Base-by-base conservation (phyloP, 2,797 vertebrate genomes). In the Lerista edwardsae region DNA sequence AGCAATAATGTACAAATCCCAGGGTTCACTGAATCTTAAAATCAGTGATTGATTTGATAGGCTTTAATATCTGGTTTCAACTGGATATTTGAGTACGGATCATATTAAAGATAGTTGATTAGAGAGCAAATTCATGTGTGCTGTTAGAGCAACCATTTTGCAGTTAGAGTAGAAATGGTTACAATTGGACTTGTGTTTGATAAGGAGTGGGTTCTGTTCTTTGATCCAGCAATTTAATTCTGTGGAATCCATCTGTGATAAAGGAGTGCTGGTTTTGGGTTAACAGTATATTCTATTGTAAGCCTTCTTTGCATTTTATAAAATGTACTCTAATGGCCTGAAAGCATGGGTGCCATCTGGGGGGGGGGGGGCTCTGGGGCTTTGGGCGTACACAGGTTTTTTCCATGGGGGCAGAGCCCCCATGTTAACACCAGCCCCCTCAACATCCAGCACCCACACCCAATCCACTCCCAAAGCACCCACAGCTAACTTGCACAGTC, bases 271-370 rank as follows among this genome's bases (percentile, higher is more conserved):
- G 90, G 90, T 74, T 47, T 87, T 2, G 36, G 44, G 90, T 80
- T 39, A 75, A 55, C 88, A 79, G 62, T 91, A 39, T 85, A 84
- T 89, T 69, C 83, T 79, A 65, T 73, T 85, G 61, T 57, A 85
- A 86, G 86, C 64, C 39, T 6, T 71, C n/a, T 91, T 78, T 75
- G 84, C 84, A 68, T 39, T 64, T 47, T 44, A 61, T 79, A 82
- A 55, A 83, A 77, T n/a, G 67, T 84, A 85, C 68, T 86, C 4
- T 44, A 44, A 80, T 82, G 86, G 79, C 75, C 81, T 91, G 68
- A 85, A 85, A n/a, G n/a, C n/a, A n/a, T n/a, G 31, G 80, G 84
- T 27, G 6, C 9, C 15, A n/a, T n/a, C n/a, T n/a, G n/a, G n/a
- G n/a, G n/a, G n/a, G n/a, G n/a, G n/a, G n/a, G n/a, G n/a, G n/a